Conservation (phyloP, 2,113 vertebrate species). For the Cricetomys ansorgei region DNA sequence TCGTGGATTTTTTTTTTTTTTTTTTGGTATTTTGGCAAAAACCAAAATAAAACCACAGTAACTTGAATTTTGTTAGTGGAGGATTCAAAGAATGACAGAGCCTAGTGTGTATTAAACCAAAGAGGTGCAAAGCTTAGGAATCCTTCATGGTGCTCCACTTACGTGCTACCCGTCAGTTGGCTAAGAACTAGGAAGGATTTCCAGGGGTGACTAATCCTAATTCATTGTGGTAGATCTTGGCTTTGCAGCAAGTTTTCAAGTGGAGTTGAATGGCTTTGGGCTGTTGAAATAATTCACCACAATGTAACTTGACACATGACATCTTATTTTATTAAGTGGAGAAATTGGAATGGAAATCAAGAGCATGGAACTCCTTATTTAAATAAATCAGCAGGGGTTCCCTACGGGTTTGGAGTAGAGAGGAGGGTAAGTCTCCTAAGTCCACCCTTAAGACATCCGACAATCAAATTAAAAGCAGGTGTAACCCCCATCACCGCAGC, state of each 20-base stretch:
- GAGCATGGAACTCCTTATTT: constrained; percentile 57
- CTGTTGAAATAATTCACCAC: constrained; percentile 77
- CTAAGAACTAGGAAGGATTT: constrained; percentile 30
- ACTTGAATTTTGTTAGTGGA: not conserved
- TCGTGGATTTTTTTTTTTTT: not conserved
- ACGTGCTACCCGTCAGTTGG: constrained; percentile 46
- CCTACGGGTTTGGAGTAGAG: constrained; percentile 56
- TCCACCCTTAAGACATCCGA: constrained; percentile 66
- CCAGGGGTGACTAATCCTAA: not conserved
- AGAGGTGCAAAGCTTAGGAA: constrained; percentile 6
- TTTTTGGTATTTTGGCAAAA: constrained; percentile 33
- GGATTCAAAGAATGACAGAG: constrained; percentile 45
- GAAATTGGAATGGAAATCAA: constrained; percentile 69
- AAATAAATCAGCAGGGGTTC: constrained; percentile 75
- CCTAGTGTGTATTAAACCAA: not conserved
- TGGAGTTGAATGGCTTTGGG: constrained; percentile 67
- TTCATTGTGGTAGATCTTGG: constrained; percentile 61
- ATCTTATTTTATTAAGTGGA: constrained; percentile 70
- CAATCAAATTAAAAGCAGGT: constrained; percentile 76
- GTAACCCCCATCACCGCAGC: constrained; percentile 54
- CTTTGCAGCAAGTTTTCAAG: constrained; percentile 52
- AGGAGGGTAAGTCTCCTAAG: constrained; percentile 56
- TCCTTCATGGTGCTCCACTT: constrained; percentile 9
- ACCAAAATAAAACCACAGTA: constrained; percentile 37
- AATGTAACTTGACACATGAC: constrained; percentile 58